Evolutionary conservation across 1,140 invertebrate species (phyloP), one percentile per base, ranked within the genome.

Genomic region (Formica selysi): DNA sequence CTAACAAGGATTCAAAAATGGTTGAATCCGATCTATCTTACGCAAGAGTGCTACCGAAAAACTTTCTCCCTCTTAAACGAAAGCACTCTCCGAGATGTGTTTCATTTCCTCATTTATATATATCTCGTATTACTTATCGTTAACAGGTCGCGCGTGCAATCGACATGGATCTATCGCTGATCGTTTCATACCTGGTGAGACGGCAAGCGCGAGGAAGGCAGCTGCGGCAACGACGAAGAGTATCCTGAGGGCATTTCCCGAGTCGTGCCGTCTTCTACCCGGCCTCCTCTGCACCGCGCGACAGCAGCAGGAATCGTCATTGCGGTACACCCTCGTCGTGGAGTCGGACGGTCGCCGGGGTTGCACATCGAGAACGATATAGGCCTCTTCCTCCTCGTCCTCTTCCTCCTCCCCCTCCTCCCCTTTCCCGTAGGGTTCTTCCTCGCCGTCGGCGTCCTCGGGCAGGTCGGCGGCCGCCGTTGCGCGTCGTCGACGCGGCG

Each of bases 171-270:
- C 44, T 26, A 73, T 4, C 1, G 41, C 6, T 38, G 7, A 36
- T 61, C 13, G 36, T 62, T 64, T 67, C 88, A 86, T 84, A 91
- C 90, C 90, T 65, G 90, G 87, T 32, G 90, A 90, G 51, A 91
- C 87, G 65, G 89, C 89, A 48, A 91, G 76, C 65, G 90, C 85
- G 85, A 91, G 71, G 57, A 91, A 90, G 87, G 89, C 89, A 87
- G 85, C 90, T 76, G 89, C 89, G 71, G 90, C 85, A 79, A 57
- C 85, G 85, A 85, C 84, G 44, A 90, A 59, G 54, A 91, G 59
- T 90, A 90, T 90, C 89, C 89, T 86, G 68, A 88, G 57, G 29
- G 89, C 89, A 36, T 85, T 76, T 76, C 88, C 86, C 38, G 74
- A 65, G 62, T 57, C 80, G 48, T 70, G 36, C 44, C 89, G 89